phyloP scores from a whole-genome alignment of 1,140 invertebrate genomes.

The Coptotermes formosanus region DNA sequence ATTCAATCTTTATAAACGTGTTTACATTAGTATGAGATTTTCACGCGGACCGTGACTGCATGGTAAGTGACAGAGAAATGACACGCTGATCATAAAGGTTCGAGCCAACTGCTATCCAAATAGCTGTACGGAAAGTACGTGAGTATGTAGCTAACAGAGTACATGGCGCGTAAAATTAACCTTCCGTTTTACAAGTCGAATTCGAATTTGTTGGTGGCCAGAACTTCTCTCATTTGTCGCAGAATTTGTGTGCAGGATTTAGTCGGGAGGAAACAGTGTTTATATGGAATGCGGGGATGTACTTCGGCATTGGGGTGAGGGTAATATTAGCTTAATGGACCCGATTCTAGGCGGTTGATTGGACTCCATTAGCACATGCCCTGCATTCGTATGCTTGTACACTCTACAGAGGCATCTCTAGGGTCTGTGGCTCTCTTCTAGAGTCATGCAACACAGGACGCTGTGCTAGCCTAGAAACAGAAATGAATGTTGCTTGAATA shows the following conservation, averaged over 20 bases:
- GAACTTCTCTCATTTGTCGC: slow-evolving; percentile 9
- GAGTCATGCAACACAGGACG: no score
- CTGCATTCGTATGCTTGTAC: not conserved
- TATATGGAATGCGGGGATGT: not conserved
- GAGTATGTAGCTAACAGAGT: not conserved
- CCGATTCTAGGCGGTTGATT: not conserved
- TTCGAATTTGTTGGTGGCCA: not conserved
- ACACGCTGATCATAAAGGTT: no score
- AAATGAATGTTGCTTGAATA: not conserved
- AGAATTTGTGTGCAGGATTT: not conserved
- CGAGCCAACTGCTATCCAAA: no score
- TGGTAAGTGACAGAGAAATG: no score
- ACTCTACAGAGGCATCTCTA: not conserved
- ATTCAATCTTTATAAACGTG: no score
- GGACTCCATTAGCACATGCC: not conserved
- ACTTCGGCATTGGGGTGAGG: not conserved
- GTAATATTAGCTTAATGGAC: not conserved
- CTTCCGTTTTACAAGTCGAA: not conserved
- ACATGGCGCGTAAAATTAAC: not conserved
- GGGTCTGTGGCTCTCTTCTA: not conserved
- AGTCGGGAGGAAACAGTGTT: not conserved
- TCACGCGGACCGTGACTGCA: no score
- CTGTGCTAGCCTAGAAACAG: no score
- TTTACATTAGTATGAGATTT: no score
- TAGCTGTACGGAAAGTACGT: not conserved